Base-by-base conservation (phyloP, 1,140 invertebrate genomes). In the Heliothis virescens region DNA sequence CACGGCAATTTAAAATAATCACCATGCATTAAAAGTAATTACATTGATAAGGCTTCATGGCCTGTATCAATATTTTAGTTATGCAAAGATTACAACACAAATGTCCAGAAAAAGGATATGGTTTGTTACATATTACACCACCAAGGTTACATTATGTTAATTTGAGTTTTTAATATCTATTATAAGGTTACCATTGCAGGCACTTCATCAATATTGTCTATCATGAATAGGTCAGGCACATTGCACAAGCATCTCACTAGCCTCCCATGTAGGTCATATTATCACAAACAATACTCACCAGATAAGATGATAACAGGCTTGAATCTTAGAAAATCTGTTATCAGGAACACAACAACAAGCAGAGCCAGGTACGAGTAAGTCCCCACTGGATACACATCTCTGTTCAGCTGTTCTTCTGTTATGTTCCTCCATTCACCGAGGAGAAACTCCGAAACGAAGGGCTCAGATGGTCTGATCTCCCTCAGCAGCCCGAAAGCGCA, bases 301-400 rank as follows among this genome's bases (percentile, higher is more conserved):
- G 97, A 96, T 59, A 98, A 88, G 41, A 99, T 95, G 41, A 99
- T 98, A 0, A 99, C 95, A 4, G 97, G 97, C 89, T 99, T 99
- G 89, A 99, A 99, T 81, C 95, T 95, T 50, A 98, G 87, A 83
- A 98, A 96, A 94, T 98, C 98, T 1, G 98, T 98, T 3, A 98
- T 91, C 1, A 99, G 92, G 89, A 99, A 98, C 12, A 98, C 95
- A 0, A 98, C 85, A 11, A 98, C 94, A 1, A 98, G 89, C 21
- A 96, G 96, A 0, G 96, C 93, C 74, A 98, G 94, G 89, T 97
- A 97, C 1, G 97, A 96, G 89, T 98, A 98, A 0, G 97, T 98
- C 78, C 96, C 96, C 16, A 98, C 94, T 15, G 98, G 98, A 94
- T 98, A 98, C 4, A 98, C 96, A 75, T 98, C 95, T 85, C 97